Evolutionary conservation across 2,113 vertebrate species (phyloP), one percentile per base, ranked within the genome.

Genomic region (Otis tarda): DNA sequence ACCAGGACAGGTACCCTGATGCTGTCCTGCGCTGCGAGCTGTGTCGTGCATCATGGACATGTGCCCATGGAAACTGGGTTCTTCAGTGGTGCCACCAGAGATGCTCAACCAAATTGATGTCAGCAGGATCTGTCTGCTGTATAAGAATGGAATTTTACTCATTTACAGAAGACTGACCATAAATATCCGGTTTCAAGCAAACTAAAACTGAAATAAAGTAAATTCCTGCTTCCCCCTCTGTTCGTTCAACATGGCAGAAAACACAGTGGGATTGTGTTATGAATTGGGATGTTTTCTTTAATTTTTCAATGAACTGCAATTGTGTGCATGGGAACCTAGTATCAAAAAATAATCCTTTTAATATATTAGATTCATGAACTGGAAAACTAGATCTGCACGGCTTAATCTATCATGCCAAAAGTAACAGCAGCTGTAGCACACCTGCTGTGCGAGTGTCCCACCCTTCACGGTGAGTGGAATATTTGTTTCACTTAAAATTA

Each of bases 31-130:
- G 28, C 35, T 15, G 14, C 9, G 25, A 57, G 17, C 23, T 25
- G 13, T 23, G 28, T 6, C 1, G 5, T 4, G 4, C 24, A 14
- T 55, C 25, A 10, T 10, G 23, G 57, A 25, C 0, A 0, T 11
- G 23, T 35, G 50, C 47, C n/a, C 4, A 4, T 5, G 19, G 50
- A 76, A 59, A 45, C 28, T 9, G 13, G 4, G 21, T 14, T 80
- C 31, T 67, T 81, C 25, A 8, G 2, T 23, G 41, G 12, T 65
- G 49, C 47, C 4, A 6, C 28, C 35, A 23, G 52, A 76, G 52
- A 30, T 41, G 79, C 45, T 56, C 22, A 47, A 37, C 9, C 20
- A 53, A 52, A 81, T 6, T 33, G 35, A 10, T 70, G 52, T 18
- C 21, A 28, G 33, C 15, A 83, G 28, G 27, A 74, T 37, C 35